Conservation (phyloP, 2,113 vertebrate species). For the Centropristis striata region DNA sequence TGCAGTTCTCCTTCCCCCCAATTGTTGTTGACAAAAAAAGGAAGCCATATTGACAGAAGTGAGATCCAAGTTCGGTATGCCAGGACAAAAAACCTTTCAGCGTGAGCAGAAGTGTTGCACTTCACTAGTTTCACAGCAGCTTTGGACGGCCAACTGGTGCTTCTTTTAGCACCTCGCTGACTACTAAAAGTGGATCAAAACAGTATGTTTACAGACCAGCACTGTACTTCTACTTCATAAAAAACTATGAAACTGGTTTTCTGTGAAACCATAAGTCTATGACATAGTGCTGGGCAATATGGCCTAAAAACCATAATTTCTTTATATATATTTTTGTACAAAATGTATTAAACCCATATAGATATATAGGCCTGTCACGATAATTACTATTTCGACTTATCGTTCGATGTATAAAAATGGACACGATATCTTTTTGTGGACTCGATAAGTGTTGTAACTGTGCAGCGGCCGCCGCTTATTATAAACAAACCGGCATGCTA, state of each 20-base stretch:
- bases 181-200: background rate
- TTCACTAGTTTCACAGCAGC: slow-evolving; percentile 1
- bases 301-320: too few relatives aligned
- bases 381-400: too few relatives aligned
- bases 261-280: background rate
- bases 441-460: too few relatives aligned
- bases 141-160: background rate
- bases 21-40: slow-evolving; percentile 5
- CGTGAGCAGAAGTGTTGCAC: slow-evolving; percentile 11
- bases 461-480: too few relatives aligned
- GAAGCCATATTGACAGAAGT: background rate
- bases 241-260: background rate
- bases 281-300: too few relatives aligned
- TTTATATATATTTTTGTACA: background rate
- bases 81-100: background rate
- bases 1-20: background rate
- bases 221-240: background rate
- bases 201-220: background rate
- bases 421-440: too few relatives aligned
- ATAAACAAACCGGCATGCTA: too few relatives aligned
- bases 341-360: background rate
- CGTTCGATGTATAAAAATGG: too few relatives aligned
- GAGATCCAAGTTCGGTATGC: background rate
- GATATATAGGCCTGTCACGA: too few relatives aligned
- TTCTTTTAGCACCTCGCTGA: background rate